Base-by-base conservation (phyloP, 2,113 vertebrate species). In the Zosterops hypoxanthus region DNA sequence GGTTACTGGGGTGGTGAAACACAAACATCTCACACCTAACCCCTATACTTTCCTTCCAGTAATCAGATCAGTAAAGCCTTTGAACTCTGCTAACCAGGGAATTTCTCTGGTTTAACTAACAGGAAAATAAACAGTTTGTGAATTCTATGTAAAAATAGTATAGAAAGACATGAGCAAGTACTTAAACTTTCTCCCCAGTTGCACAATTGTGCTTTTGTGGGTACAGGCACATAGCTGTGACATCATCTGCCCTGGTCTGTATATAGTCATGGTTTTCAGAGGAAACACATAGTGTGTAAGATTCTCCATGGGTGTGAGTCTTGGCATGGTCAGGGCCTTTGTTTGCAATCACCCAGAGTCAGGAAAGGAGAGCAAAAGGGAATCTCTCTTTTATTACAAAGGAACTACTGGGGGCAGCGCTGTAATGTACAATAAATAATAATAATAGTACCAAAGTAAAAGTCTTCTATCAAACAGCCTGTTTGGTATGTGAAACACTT, bases 271-370 rank as follows among this genome's bases (percentile, higher is more conserved):
- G 16, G 29, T 11, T 65, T 70, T 50, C 33, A n/a, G 46, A 41
- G 57, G 50, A 53, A 84, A 26, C 3, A 16, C 10, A 26, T 26
- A 41, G 8, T 11, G 31, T 47, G 52, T 81, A n/a, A 88, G 52
- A 42, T 59, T 79, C 41, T 28, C 9, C 24, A 17, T 4, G 53
- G 31, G 44, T 65, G 46, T 70, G 57, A 92, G 92, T 28, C 23
- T 73, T 92, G 91, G 77, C 65, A 65, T 55, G 78, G 52, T 20
- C 77, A 47, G 21, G 41, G 57, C 46, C 78, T 95, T 95, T 92
- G 76, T 94, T 52, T 85, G 70, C 55, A 87, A 61, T 34, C 28
- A 79, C 36, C 76, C 46, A 17, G 49, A 71, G 41, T 80, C 70
- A 82, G 46, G 50, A 69, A 49, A 29, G 31, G n/a, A 79, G 47